phyloP scores from a whole-genome alignment of 2,888 invertebrate genomes.

The Steromphala cineraria region DNA sequence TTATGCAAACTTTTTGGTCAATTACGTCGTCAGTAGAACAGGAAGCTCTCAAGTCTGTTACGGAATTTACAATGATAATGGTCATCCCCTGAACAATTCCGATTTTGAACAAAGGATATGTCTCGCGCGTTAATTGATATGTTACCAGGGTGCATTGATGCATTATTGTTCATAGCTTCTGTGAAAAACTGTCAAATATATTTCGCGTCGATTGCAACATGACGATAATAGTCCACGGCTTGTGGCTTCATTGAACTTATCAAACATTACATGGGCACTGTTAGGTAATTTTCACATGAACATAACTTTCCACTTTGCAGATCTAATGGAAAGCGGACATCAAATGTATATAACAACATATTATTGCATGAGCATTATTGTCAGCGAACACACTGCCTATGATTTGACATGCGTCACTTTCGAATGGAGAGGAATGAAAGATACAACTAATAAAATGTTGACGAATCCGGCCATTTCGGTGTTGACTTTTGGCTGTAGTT shows the following conservation, averaged over 20 bases:
- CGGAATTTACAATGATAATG: neutral
- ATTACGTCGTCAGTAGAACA: neutral
- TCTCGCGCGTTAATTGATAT: neutral
- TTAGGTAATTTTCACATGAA: neutral
- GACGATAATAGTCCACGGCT: neutral
- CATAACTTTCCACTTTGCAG: constrained; percentile 8
- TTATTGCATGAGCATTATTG: neutral
- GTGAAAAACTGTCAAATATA: neutral
- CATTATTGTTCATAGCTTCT: neutral
- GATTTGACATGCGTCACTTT: neutral
- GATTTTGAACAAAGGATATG: neutral
- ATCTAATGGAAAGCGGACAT: neutral
- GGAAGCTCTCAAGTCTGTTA: neutral
- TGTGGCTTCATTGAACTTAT: neutral
- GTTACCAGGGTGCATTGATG: neutral
- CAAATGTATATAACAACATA: neutral
- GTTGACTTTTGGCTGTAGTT: neutral
- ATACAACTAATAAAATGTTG: neutral
- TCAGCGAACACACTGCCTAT: too few species aligned
- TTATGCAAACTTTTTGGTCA: neutral
- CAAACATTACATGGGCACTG: neutral
- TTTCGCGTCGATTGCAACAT: neutral
- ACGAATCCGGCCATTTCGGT: neutral
- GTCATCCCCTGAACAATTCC: neutral
- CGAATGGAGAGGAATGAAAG: neutral